A percentile compares a stretch with the other conserved stretches of the same genome.
phyloP scores from a whole-genome alignment of 92 coral and sea anemone genomes.

The Parazoanthus darwini region DNA sequence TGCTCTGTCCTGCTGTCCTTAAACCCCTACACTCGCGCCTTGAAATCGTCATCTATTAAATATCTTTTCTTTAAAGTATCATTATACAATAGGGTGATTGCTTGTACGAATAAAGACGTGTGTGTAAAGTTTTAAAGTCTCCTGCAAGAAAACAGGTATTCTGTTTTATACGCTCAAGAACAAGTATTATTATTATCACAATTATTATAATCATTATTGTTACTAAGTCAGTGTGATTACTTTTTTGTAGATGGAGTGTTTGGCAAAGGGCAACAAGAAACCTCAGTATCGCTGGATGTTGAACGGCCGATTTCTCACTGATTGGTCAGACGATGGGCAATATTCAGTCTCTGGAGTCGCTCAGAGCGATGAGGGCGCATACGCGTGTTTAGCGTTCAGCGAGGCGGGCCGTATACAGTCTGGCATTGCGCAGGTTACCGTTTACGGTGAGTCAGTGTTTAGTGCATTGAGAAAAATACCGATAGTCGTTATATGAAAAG shows the following conservation, averaged over 20 bases:
- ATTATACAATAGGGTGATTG: too few relatives aligned
- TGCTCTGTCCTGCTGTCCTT: not conserved
- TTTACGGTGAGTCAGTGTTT: conserved; percentile 68
- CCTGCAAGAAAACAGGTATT: not conserved
- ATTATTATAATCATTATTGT: too few relatives aligned
- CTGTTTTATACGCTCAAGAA: not conserved
- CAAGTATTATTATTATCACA: too few relatives aligned
- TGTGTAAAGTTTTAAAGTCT: too few relatives aligned
- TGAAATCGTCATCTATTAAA: too few relatives aligned
- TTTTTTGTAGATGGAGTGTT: conserved; percentile 67
- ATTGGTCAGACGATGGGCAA: conserved; percentile 65
- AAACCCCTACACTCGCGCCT: too few relatives aligned
- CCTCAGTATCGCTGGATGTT: conserved; percentile 93
- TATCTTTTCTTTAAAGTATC: too few relatives aligned
- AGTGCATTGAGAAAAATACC: too few relatives aligned
- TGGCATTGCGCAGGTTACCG: conserved; percentile 52
- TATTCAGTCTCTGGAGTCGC: conserved; percentile 65
- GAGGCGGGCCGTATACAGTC: conserved; percentile 89
- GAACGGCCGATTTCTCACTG: conserved; percentile 72
- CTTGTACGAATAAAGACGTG: too few relatives aligned
- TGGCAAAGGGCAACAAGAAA: conserved; percentile 81
- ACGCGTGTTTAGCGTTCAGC: conserved; percentile 87
- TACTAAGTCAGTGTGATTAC: not conserved
- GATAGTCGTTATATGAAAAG: too few relatives aligned
- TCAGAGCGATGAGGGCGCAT: conserved; percentile 78